phyloP scores from a whole-genome alignment of 2,797 vertebrate species.

The Eulemur coronatus region DNA sequence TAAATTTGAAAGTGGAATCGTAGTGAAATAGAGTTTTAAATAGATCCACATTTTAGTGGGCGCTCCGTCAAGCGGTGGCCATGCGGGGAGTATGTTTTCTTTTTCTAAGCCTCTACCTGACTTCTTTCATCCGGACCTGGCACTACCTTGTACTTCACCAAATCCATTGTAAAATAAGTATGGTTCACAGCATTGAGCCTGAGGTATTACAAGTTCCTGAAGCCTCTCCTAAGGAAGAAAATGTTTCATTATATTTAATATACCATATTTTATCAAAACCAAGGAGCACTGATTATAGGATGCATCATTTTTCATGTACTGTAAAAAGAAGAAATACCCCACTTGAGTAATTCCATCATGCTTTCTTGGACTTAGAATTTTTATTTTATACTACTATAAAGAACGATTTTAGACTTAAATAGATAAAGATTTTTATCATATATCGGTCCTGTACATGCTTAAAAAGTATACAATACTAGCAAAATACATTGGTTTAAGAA shows the following conservation, averaged over 20 bases:
- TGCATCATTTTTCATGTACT: neutral
- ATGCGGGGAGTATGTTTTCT: neutral
- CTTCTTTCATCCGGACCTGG: neutral
- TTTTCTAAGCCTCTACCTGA: neutral
- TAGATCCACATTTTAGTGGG: neutral
- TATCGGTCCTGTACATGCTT: neutral
- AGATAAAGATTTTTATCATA: neutral
- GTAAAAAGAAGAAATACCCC: neutral
- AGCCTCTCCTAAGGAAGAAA: neutral
- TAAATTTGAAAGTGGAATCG: slow-evolving; percentile 25
- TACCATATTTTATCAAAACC: neutral
- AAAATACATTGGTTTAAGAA: neutral
- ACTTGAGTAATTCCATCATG: neutral
- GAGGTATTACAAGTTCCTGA: neutral
- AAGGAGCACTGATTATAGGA: neutral
- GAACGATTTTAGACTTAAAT: neutral
- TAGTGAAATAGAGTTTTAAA: slow-evolving; percentile 12
- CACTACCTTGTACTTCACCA: neutral
- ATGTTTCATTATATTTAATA: neutral
- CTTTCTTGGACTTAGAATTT: slow-evolving; percentile 16
- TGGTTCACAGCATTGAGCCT: neutral
- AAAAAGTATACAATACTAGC: neutral
- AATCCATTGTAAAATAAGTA: neutral
- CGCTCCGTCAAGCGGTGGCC: neutral
- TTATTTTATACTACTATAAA: slow-evolving; percentile 30